These are phyloP conservation scores for Nemoura dubitans DNA, from an alignment of 2,888 invertebrate genomes.

Conservation along the genomic window DNA sequence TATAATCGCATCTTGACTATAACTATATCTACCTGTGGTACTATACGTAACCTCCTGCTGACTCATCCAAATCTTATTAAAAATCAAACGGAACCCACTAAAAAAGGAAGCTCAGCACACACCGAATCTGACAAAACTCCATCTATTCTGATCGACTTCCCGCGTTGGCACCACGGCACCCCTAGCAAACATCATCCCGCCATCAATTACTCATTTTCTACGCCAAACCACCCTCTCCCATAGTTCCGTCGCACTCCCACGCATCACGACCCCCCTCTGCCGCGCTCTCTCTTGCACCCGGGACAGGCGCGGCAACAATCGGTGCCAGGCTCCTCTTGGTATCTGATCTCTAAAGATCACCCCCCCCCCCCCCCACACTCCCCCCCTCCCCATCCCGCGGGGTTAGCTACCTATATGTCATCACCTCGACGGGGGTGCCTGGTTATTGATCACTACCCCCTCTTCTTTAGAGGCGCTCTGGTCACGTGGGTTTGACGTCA, in stretches of 20 bases:
- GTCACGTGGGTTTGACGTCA: not conserved
- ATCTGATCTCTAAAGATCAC: constrained; percentile 4
- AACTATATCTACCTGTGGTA: too few species aligned
- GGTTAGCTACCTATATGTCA: not conserved
- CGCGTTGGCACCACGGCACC: not conserved
- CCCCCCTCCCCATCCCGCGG: not conserved
- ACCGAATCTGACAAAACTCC: not conserved
- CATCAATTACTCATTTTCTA: constrained; percentile 24
- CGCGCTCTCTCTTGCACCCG: not conserved
- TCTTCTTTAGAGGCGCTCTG: not conserved
- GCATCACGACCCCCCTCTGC: not conserved
- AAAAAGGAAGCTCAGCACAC: too few species aligned
- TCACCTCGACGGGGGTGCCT: not conserved
- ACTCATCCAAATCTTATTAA: too few species aligned
- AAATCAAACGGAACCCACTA: too few species aligned
- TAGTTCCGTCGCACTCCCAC: constrained; percentile 15
- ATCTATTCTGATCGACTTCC: not conserved
- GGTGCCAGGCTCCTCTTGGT: constrained; percentile 15
- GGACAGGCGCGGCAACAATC: not conserved
- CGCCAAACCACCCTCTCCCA: not conserved
- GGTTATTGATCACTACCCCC: not conserved
- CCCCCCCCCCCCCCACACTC: not conserved
- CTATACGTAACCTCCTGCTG: too few species aligned
- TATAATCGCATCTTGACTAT: too few species aligned
- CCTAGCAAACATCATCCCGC: not conserved